Conservation (phyloP, 2,888 invertebrate genomes). For the Tenthredo distinguenda region DNA sequence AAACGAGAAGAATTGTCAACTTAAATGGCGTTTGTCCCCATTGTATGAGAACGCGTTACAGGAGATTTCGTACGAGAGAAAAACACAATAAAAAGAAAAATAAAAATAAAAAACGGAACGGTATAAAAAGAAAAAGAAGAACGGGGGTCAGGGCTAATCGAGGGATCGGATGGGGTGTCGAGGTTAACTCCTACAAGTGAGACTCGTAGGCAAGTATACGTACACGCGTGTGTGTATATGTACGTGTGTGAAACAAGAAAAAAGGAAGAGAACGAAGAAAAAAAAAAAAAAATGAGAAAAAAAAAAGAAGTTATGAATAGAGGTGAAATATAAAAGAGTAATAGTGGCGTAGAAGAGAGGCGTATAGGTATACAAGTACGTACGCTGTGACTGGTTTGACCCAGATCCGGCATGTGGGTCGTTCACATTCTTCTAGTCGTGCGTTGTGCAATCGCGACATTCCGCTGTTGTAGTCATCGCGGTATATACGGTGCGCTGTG, state of each 20-base stretch:
- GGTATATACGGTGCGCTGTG: not conserved
- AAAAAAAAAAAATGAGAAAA: not conserved
- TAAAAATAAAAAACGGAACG: not conserved
- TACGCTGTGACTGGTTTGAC: constrained; percentile 45
- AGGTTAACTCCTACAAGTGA: not conserved
- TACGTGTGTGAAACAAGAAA: not conserved
- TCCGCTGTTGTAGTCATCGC: constrained; percentile 46
- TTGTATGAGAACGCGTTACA: not conserved
- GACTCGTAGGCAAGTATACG: not conserved
- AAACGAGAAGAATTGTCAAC: not conserved
- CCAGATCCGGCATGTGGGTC: constrained; percentile 52
- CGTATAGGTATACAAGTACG: not conserved
- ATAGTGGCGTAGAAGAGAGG: not conserved
- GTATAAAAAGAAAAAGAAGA: not conserved
- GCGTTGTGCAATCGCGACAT: constrained; percentile 51
- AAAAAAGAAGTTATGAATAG: not conserved
- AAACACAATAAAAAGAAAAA: not conserved
- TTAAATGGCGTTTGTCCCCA: not conserved
- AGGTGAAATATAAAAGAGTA: constrained; percentile 20
- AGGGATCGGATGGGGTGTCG: not conserved
- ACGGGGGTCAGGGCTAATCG: constrained; percentile 10
- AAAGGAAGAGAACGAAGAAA: not conserved
- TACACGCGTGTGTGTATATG: not conserved
- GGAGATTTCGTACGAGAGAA: not conserved
- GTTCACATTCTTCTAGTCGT: constrained; percentile 49